Conservation (phyloP, 2,888 invertebrate genomes). For the Neelides folsomi region DNA sequence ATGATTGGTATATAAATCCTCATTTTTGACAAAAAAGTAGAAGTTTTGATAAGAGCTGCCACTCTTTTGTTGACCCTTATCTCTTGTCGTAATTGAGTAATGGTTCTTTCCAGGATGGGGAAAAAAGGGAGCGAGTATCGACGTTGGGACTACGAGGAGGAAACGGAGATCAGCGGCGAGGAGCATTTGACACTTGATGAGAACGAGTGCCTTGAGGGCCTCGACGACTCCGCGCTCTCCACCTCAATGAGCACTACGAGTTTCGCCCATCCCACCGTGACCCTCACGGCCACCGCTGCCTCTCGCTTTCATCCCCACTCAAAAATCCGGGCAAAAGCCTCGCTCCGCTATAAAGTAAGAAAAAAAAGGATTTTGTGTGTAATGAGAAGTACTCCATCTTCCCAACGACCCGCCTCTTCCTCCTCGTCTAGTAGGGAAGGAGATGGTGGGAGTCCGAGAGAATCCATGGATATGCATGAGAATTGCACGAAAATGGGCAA, state of each 20-base stretch:
- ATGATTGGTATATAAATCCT: too few relatives aligned
- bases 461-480: too few relatives aligned
- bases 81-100: too few relatives aligned
- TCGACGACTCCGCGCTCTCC: slow-evolving; percentile 16
- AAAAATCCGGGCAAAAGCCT: slow-evolving; percentile 4
- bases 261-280: slow-evolving; percentile 27
- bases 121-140: slow-evolving; percentile 18
- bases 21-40: too few relatives aligned
- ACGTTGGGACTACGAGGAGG: slow-evolving; percentile 31
- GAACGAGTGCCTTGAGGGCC: slow-evolving; percentile 22
- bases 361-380: neutral
- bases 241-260: slow-evolving; percentile 21
- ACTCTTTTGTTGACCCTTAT: too few relatives aligned
- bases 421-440: too few relatives aligned
- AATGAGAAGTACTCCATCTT: too few relatives aligned
- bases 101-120: too few relatives aligned
- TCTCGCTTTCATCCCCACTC: slow-evolving; percentile 1
- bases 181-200: slow-evolving; percentile 32
- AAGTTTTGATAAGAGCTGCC: too few relatives aligned
- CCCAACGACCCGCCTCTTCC: too few relatives aligned
- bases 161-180: slow-evolving; percentile 32
- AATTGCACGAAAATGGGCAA: too few relatives aligned
- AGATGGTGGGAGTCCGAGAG: too few relatives aligned
- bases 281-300: slow-evolving; percentile 13
- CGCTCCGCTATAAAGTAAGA: slow-evolving; percentile 10